Evolutionary conservation across 2,113 vertebrate species (phyloP), one percentile per base, ranked within the genome.

Genomic region (Alces alces): DNA sequence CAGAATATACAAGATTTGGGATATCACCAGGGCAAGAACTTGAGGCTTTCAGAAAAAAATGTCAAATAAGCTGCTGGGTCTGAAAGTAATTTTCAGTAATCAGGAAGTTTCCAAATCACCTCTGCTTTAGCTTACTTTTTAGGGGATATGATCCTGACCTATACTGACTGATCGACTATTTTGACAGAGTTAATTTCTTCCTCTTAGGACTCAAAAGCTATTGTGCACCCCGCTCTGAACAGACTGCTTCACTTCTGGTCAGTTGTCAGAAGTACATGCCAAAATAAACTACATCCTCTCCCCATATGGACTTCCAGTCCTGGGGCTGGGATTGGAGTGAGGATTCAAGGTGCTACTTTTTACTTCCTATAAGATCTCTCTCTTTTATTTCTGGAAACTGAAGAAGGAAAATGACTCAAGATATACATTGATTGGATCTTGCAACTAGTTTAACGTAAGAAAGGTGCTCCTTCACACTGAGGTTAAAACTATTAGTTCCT

Each of bases 31-130:
- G 30, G 57, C 60, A 85, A 58, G 70, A 23, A 80, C 45, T 93
- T 8, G 33, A 91, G 82, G n/a, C 30, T 89, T 93, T 66, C 80
- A 91, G 86, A 30, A 78, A 93, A 76, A 95, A 70, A 90, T 4
- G 61, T 50, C 45, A 85, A 57, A 73, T n/a, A 87, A 89, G 39
- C 45, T 64, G 66, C 54, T 83, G 43, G 52, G 14, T 79, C 61
- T 93, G 88, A 91, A 96, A 91, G 70, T 39, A 88, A 96, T 91
- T 86, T 96, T 96, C 25, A 64, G 5, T 52, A 88, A 93, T 60
- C 54, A 12, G 55, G 80, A 57, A 33, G 6, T 95, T 86, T 33
- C 39, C 76, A 78, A 90, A 93, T 94, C 39, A 54, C 39, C 19
- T 86, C 64, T 88, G 30, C 10, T 50, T 89, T 73, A 47, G 33